Evolutionary conservation across 2,888 invertebrate species (phyloP).

Genomic region (Hypolimnas misippus): DNA sequence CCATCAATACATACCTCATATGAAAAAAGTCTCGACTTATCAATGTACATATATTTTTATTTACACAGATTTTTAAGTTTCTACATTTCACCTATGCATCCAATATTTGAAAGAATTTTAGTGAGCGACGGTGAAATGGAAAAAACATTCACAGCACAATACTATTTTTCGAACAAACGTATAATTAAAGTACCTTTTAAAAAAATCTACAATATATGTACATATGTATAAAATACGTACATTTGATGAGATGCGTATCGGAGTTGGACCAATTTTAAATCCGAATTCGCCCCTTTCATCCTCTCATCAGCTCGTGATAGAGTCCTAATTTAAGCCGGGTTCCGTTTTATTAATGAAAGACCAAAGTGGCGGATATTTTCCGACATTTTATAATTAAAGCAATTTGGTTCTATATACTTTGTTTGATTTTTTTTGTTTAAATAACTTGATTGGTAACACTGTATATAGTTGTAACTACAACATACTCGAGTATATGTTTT

Average conservation of each 20-base stretch:
- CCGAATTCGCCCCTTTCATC: slow-evolving; percentile 22
- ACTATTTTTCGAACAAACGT: slow-evolving; percentile 9
- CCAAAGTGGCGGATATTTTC: not conserved
- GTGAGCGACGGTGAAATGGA: no score
- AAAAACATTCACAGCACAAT: slow-evolving; percentile 12
- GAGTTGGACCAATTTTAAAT: slow-evolving; percentile 16
- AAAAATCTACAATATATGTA: not conserved
- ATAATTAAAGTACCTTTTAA: slow-evolving; percentile 7
- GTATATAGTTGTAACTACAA: no score
- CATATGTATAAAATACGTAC: not conserved
- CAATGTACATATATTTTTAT: no score
- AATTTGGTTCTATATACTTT: not conserved
- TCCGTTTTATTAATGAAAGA: slow-evolving; percentile 17
- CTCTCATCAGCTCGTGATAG: slow-evolving; percentile 28
- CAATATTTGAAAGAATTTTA: no score
- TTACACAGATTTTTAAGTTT: no score
- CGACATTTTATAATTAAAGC: slow-evolving; percentile 3
- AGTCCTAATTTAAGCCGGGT: slow-evolving; percentile 19
- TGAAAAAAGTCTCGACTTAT: no score
- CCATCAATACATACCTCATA: no score
- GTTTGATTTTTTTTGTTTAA: no score
- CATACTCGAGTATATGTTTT: no score
- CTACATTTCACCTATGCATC: no score
- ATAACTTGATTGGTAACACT: no score
- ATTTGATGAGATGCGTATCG: not conserved